A percentile compares a stretch with the other conserved stretches of the same genome.
These are phyloP conservation scores for Chirona hameri DNA, from an alignment of 2,888 invertebrate species.

Conservation along the genomic window DNA sequence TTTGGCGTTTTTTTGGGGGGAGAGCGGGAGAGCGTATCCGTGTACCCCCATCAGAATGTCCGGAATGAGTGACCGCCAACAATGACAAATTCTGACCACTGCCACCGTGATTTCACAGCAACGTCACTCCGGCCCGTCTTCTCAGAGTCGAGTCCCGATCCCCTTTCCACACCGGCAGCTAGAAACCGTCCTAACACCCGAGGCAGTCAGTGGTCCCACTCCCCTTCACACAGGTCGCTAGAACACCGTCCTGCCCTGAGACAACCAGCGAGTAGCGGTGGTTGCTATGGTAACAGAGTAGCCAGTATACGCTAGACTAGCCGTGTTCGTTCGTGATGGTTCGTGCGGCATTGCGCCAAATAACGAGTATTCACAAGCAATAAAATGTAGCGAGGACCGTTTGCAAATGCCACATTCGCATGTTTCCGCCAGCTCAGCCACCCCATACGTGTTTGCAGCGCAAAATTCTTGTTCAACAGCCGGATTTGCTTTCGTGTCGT, in stretches of 20 bases:
- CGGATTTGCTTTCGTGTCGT: not conserved
- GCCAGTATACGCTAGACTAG: not conserved
- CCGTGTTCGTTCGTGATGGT: not conserved
- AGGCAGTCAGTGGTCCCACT: too few relatives aligned
- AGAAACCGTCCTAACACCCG: too few relatives aligned
- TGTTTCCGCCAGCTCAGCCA: not conserved
- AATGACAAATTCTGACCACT: too few relatives aligned
- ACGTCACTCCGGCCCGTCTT: not conserved
- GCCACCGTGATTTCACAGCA: not conserved
- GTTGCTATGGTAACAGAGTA: too few relatives aligned
- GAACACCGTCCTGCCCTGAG: not conserved
- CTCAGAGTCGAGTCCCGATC: too few relatives aligned
- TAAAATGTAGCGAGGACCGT: conserved; percentile 23
- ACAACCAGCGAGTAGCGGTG: not conserved
- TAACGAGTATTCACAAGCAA: conserved; percentile 31
- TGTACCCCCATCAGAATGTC: too few relatives aligned
- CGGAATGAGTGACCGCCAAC: too few relatives aligned
- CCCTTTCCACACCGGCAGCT: too few relatives aligned
- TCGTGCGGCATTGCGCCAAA: not conserved
- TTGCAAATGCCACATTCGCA: not conserved
- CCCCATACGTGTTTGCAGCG: not conserved
- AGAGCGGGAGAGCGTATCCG: too few relatives aligned
- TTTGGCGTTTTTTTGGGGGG: too few relatives aligned
- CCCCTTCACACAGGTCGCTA: too few relatives aligned
- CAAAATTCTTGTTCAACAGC: not conserved